Evolutionary conservation across 1,140 invertebrate species (phyloP).

Genomic region (Andricus grossulariae): DNA sequence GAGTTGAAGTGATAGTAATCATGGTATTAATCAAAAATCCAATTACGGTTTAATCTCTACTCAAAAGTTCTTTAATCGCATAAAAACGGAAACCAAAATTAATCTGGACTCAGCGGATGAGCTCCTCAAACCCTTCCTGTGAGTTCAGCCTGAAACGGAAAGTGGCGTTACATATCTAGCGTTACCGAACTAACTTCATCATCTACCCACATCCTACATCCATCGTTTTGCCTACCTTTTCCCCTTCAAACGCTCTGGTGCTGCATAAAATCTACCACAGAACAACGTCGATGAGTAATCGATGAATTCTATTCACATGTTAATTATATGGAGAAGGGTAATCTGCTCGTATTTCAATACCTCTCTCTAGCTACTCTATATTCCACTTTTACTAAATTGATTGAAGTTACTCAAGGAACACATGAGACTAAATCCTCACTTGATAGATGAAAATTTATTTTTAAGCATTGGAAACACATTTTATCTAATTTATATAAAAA

Average conservation of each 20-base stretch:
- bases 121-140: neutral
- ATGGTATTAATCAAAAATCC: slow-evolving; percentile 51
- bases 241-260: neutral
- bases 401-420: no score
- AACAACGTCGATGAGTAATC: slow-evolving; percentile 13
- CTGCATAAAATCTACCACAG: neutral
- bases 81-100: slow-evolving; percentile 54
- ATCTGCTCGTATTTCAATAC: neutral
- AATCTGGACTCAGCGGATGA: slow-evolving; percentile 45
- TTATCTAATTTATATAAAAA: no score
- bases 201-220: slow-evolving; percentile 40
- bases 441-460: no score
- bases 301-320: slow-evolving; percentile 13
- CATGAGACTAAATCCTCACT: no score
- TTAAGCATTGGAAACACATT: no score
- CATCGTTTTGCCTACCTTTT: slow-evolving; percentile 1
- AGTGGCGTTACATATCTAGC: slow-evolving; percentile 59
- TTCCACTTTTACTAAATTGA: no score
- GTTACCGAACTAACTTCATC: slow-evolving; percentile 53
- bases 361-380: no score
- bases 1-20: slow-evolving; percentile 32
- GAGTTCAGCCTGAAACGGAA: slow-evolving; percentile 52
- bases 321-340: neutral
- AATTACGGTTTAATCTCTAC: slow-evolving; percentile 47
- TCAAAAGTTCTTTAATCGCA: slow-evolving; percentile 44